Percentiles rank a stretch among this genome's conserved stretches.
Evolutionary conservation across 2,888 invertebrate genomes (phyloP).

Genomic region (Esperia sulphurella): DNA sequence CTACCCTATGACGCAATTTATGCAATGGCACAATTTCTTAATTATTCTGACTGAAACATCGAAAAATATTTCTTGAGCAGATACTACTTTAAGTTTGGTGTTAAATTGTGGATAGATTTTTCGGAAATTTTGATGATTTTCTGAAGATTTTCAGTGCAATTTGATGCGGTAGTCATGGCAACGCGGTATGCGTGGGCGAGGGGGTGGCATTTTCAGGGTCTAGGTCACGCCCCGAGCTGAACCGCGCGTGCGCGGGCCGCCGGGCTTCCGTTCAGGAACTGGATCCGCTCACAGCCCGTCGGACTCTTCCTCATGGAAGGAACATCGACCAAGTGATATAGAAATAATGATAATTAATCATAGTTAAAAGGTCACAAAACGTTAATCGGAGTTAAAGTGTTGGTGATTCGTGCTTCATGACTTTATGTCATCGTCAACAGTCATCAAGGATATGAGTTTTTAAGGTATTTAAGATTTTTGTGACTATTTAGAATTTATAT

Average conservation of each 20-base stretch:
- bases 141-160: constrained; percentile 32
- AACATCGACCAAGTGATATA: constrained; percentile 7
- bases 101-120: constrained; percentile 4
- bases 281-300: constrained; percentile 44
- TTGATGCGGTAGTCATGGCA: constrained; percentile 50
- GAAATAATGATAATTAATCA: too few species aligned
- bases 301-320: constrained; percentile 46
- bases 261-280: constrained; percentile 41
- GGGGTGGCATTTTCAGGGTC: constrained; percentile 75
- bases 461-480: neutral
- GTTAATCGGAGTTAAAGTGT: neutral
- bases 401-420: neutral
- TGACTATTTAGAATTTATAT: neutral
- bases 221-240: constrained; percentile 74
- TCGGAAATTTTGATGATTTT: constrained; percentile 14
- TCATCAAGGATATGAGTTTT: neutral
- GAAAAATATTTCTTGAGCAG: neutral
- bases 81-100: neutral
- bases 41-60: constrained; percentile 5
- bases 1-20: constrained; percentile 37
- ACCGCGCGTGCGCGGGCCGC: constrained; percentile 59
- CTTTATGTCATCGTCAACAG: neutral
- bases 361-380: too few species aligned
- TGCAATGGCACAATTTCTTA: constrained; percentile 17
- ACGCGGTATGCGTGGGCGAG: constrained; percentile 61